A percentile compares a stretch with the other conserved stretches of the same genome.
phyloP scores from a whole-genome alignment of 2,113 vertebrate genomes.

The Rynchops niger region DNA sequence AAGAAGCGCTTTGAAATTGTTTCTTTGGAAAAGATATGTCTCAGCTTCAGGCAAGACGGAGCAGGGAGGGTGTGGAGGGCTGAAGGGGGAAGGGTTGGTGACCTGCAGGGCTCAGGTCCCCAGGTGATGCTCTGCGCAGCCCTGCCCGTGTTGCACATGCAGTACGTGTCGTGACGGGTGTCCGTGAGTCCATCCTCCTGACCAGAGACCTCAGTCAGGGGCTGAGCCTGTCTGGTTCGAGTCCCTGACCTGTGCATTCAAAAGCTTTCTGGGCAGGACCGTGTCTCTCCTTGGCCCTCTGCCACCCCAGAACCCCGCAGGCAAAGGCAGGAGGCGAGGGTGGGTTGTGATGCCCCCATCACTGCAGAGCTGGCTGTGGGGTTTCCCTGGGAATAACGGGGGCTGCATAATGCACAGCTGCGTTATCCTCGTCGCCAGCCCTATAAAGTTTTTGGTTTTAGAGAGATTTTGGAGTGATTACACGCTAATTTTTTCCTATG shows the following conservation, averaged over 20 bases:
- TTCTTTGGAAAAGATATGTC: background rate
- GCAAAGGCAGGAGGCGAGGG: no score
- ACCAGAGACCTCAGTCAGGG: background rate
- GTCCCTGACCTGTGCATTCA: background rate
- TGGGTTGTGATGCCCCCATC: background rate
- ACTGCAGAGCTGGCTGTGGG: background rate
- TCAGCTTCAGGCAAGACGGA: background rate
- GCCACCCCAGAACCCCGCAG: background rate
- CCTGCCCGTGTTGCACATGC: fast-evolving
- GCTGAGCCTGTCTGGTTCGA: background rate
- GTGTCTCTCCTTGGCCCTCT: background rate
- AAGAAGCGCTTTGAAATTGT: background rate
- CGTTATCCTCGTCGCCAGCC: background rate
- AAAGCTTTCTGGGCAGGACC: no score
- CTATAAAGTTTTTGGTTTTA: background rate
- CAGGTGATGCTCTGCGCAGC: fast-evolving
- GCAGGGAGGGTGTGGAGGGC: background rate
- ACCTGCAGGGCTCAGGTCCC: fast-evolving
- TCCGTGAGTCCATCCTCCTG: background rate
- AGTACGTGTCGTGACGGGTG: fast-evolving
- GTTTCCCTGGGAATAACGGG: fast-evolving
- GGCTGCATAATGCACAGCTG: background rate
- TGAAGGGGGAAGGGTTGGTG: background rate
- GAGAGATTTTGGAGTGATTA: background rate
- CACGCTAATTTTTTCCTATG: background rate